Base-by-base conservation (phyloP, 2,888 invertebrate genomes). In the Zeuzera pyrina region DNA sequence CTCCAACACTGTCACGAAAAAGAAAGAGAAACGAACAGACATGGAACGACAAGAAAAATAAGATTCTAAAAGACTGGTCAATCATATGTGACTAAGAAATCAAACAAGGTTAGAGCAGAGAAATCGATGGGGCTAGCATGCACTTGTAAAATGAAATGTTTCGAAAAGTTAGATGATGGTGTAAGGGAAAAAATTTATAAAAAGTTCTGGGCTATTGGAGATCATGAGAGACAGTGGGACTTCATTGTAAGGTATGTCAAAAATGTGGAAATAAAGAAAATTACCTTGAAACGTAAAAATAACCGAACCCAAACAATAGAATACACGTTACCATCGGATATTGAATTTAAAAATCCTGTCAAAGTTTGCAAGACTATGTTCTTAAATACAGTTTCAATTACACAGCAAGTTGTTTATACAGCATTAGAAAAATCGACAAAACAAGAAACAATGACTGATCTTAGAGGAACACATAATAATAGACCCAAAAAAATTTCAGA, bases 141-240 rank as follows among this genome's bases (percentile, higher is more conserved):
- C 30, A 23, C 31, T 11, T 41, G 38, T 29, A 36, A 34, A 29
- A 31, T 27, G 11, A 31, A 34, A 15, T 38, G 41, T 25, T 22
- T 26, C 25, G 15, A 28, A 11, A 36, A 34, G 31, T 25, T 41
- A n/a, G 27, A 21, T n/a, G 2, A 12, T 10, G 29, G 21, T 15
- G 13, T 32, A 8, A 34, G 41, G 25, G 13, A 36, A 32, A 19
- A 28, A 7, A 30, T 41, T 28, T 33, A 34, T 22, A 16, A 38
- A 11, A 30, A 25, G 15, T 45, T 36, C 35, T 42, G 33, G 31
- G 31, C 31, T 30, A 12, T 47, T 12, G 30, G 24, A 31, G 23
- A 41, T 31, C 38, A 35, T 15, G 42, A 44, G 32, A 5, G 16
- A 8, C 44, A 47, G 25, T 47, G 42, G 41, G 15, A 22, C 3